Evolutionary conservation across 2,797 vertebrate species (phyloP), one percentile per base, ranked within the genome.

Genomic region (Fundulus diaphanus): DNA sequence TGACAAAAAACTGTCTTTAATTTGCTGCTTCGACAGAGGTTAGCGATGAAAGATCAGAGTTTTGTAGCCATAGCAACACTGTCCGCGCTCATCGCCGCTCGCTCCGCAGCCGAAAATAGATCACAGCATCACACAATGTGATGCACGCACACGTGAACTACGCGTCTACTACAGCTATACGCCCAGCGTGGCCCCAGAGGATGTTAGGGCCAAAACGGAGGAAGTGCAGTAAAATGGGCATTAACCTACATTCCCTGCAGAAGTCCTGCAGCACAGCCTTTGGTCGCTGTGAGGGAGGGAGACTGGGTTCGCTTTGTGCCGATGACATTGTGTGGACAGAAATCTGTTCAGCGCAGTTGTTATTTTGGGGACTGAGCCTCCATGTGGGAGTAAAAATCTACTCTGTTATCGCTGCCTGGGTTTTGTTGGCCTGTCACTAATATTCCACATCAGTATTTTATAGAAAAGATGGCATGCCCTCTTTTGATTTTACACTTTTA

Each of bases 231-330:
- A 86, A 85, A 91, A 82, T 89, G 88, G 83, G 89, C 87, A 92
- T 92, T 94, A 93, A 93, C 92, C 94, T 92, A 93, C 82, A 93
- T 93, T 88, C 85, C 22, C 51, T 2, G 48, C 63, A 72, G 74
- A 70, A 76, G 77, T 87, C 80, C 78, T 67, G 83, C 79, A 90
- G 87, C 79, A 24, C 79, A 70, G 85, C 83, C 82, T 77, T 75
- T 57, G 87, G 81, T 85, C 72, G 59, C 52, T 69, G 31, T 68
- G 57, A 52, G 63, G 31, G 61, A 46, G 68, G 37, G 35, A n/a
- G 54, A 79, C 63, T 51, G 54, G 70, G 51, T 29, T 2, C 15
- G 33, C 44, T 49, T 68, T 72, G 57, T 51, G 12, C 42, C 67
- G 31, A 0, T 73, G 69, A 75, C 77, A 76, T 70, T 78, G 66